Evolutionary conservation across 2,888 invertebrate species (phyloP), one percentile per base, ranked within the genome.

Genomic region (Ceraclea dissimilis): DNA sequence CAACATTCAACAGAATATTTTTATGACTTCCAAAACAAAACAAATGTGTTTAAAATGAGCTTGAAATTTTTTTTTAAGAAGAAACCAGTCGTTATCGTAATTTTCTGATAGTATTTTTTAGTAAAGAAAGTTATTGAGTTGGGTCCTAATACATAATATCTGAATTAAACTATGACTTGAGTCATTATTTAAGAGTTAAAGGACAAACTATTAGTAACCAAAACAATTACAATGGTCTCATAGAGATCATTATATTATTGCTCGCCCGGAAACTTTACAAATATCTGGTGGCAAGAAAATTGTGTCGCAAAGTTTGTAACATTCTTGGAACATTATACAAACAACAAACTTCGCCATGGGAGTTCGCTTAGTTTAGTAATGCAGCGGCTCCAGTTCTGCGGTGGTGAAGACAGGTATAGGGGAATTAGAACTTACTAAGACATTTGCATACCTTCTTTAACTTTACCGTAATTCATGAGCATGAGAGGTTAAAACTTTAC

Each of bases 231-330:
- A 8, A 13, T 39, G 39, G 39, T 39, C 39, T 39, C 13, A 16
- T 16, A 39, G 39, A 39, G 8, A 39, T 39, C n/a, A 39, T 39
- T 39, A 39, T 39, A 39, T 16, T 39, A 16, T 39, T 13, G 39
- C 16, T 39, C 13, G 16, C 4, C 39, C 39, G 16, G 13, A 39
- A 39, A 39, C n/a, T 39, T 39, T 16, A 13, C 39, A 13, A 39
- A 39, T 39, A 26, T 39, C 39, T 39, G 39, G 39, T 39, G 39
- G 39, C 13, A 39, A 39, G 39, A 39, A 39, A 31, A 39, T 39
- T 39, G 39, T 39, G 39, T 39, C 39, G 39, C 39, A 13, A 39
- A 39, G n/a, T 39, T 39, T 39, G 39, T 39, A 39, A 39, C 16
- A 39, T 39, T 39, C 39, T 39, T 39, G 39, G 16, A 39, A 39